Percentiles rank a stretch among this genome's conserved stretches.
Conservation (phyloP, 2,113 vertebrate genomes). For the Mesocricetus auratus region DNA sequence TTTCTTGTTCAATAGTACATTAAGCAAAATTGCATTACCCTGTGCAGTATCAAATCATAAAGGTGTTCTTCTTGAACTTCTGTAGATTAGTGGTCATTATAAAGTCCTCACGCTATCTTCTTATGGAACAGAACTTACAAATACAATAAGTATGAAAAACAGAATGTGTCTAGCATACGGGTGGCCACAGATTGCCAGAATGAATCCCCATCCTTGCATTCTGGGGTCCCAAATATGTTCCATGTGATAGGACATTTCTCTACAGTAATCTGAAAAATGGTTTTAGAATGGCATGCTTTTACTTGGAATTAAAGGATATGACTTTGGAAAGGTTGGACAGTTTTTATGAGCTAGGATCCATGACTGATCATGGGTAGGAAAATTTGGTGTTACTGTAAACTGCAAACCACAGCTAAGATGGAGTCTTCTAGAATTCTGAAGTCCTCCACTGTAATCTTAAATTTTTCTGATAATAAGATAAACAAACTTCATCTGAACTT, state of each 20-base stretch:
- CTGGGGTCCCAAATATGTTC: background rate
- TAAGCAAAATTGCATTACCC: background rate
- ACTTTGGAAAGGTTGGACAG: background rate
- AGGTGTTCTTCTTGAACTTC: background rate
- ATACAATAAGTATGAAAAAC: background rate
- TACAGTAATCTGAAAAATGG: background rate
- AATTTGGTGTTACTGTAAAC: background rate
- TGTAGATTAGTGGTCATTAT: background rate
- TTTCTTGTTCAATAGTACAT: background rate
- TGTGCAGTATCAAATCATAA: background rate
- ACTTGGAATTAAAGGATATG: conserved; percentile 31
- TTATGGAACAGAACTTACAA: background rate
- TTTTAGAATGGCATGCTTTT: background rate
- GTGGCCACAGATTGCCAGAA: background rate
- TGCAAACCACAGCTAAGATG: background rate
- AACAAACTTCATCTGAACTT: background rate
- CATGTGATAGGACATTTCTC: background rate
- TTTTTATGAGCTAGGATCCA: conserved; percentile 29
- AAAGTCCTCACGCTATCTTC: background rate
- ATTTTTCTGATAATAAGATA: background rate
- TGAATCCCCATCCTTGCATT: background rate
- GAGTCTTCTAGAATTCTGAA: background rate
- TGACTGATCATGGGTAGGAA: background rate
- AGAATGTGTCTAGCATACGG: background rate
- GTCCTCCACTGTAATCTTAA: background rate